Percentiles rank a stretch among this genome's conserved stretches.
Evolutionary conservation across 2,113 vertebrate species (phyloP).

Genomic region (Puntigrus tetrazona): DNA sequence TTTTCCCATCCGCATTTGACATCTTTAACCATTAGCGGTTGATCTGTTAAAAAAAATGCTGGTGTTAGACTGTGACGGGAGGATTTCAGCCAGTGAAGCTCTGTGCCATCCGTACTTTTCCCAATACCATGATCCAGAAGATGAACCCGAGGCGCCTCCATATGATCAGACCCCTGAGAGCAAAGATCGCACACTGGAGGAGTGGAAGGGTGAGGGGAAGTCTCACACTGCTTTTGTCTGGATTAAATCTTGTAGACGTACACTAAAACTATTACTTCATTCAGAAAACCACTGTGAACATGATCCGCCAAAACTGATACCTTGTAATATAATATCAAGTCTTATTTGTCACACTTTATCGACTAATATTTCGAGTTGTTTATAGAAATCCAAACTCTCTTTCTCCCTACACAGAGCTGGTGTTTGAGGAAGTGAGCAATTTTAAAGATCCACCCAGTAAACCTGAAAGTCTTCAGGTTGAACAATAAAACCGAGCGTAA

Average conservation of each 20-base stretch:
- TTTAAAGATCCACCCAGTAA: slow-evolving; percentile 84
- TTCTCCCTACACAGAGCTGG: slow-evolving; percentile 79
- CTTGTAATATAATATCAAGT: not conserved
- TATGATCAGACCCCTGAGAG: slow-evolving; percentile 93
- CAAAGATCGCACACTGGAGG: slow-evolving; percentile 88
- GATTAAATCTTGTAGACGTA: not conserved
- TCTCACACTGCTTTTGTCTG: not conserved
- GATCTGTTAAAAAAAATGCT: slow-evolving; percentile 96
- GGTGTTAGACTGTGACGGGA: slow-evolving; percentile 92
- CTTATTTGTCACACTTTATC: not conserved
- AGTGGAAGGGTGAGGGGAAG: slow-evolving; percentile 90
- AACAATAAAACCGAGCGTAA: slow-evolving; percentile 75
- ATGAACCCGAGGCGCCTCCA: slow-evolving; percentile 88
- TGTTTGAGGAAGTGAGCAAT: slow-evolving; percentile 90
- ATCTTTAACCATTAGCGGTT: slow-evolving; percentile 77
- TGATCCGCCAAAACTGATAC: not conserved
- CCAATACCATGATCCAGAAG: slow-evolving; percentile 94
- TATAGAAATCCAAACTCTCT: not conserved
- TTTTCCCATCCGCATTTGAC: not conserved
- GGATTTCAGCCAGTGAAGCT: slow-evolving; percentile 88
- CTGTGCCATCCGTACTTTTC: slow-evolving; percentile 93
- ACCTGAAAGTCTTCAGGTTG: slow-evolving; percentile 84
- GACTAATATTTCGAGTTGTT: not conserved
- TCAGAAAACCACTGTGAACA: not conserved
- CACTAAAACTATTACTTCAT: not conserved